Conservation (phyloP, 2,888 invertebrate species). For the Phengaris alcon region DNA sequence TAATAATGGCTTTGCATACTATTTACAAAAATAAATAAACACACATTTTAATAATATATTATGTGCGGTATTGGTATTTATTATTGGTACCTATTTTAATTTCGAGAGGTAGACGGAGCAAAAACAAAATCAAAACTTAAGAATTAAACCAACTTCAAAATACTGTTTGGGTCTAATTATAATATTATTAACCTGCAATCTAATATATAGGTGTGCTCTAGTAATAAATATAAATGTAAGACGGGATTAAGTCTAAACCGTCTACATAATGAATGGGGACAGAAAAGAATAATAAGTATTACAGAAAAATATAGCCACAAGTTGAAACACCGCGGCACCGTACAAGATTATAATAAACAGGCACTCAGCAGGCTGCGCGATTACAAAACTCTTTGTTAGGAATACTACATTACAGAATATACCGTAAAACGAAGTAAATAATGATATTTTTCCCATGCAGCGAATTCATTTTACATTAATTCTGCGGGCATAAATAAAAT, state of each 20-base stretch:
- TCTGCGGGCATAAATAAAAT: slow-evolving; percentile 30
- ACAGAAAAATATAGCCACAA: slow-evolving; percentile 38
- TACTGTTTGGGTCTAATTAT: too few relatives aligned
- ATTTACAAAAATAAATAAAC: too few relatives aligned
- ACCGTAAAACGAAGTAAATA: slow-evolving; percentile 24
- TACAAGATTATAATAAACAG: slow-evolving; percentile 36
- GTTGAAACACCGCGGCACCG: slow-evolving; percentile 37
- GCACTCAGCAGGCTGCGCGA: slow-evolving; percentile 41
- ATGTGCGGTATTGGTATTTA: too few relatives aligned
- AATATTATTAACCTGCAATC: too few relatives aligned
- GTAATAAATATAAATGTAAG: background rate
- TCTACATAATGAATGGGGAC: background rate
- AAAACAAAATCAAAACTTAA: too few relatives aligned
- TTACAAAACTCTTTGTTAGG: slow-evolving; percentile 43
- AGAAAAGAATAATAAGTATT: slow-evolving; percentile 31
- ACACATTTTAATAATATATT: too few relatives aligned
- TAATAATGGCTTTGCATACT: too few relatives aligned
- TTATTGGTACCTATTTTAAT: too few relatives aligned
- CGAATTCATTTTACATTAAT: slow-evolving; percentile 29
- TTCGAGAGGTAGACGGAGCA: too few relatives aligned
- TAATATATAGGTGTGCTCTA: too few relatives aligned
- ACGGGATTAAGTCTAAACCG: background rate
- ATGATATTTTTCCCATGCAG: slow-evolving; percentile 25
- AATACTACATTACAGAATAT: slow-evolving; percentile 31
- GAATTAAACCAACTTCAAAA: too few relatives aligned